Conservation (phyloP, 2,113 vertebrate species). For the Haemorhous mexicanus region DNA sequence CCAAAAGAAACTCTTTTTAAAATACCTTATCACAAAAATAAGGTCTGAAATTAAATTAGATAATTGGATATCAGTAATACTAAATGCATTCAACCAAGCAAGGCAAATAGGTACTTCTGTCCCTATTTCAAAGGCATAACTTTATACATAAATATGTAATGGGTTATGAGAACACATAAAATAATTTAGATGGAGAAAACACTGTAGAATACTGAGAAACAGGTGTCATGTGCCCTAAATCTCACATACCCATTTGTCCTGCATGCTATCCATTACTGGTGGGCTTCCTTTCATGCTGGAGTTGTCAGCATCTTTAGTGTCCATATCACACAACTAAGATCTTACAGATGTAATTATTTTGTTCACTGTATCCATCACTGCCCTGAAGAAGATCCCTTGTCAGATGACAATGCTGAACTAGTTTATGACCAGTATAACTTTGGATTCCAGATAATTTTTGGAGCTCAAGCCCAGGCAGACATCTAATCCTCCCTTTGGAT, state of each 20-base stretch:
- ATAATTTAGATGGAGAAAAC: neutral
- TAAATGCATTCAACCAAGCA: neutral
- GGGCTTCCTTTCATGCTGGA: fast-evolving
- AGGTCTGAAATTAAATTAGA: neutral
- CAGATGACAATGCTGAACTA: neutral
- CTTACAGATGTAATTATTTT: neutral
- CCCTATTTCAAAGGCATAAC: neutral
- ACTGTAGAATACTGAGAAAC: neutral
- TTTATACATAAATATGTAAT: neutral
- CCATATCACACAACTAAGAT: neutral
- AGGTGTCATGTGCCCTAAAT: neutral
- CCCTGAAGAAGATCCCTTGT: neutral
- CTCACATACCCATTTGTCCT: neutral
- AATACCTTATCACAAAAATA: neutral
- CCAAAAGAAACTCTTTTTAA: neutral
- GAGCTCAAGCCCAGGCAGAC: neutral
- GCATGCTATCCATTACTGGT: neutral
- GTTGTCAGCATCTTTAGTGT: neutral
- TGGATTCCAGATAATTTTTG: neutral
- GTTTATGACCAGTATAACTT: neutral
- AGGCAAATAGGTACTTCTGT: neutral
- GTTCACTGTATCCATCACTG: neutral
- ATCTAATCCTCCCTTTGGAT: neutral
- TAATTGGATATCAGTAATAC: neutral
- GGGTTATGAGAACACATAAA: neutral